A percentile compares a stretch with the other conserved stretches of the same genome.
phyloP scores from a whole-genome alignment of 2,888 invertebrate species.

The Rapana venosa region DNA sequence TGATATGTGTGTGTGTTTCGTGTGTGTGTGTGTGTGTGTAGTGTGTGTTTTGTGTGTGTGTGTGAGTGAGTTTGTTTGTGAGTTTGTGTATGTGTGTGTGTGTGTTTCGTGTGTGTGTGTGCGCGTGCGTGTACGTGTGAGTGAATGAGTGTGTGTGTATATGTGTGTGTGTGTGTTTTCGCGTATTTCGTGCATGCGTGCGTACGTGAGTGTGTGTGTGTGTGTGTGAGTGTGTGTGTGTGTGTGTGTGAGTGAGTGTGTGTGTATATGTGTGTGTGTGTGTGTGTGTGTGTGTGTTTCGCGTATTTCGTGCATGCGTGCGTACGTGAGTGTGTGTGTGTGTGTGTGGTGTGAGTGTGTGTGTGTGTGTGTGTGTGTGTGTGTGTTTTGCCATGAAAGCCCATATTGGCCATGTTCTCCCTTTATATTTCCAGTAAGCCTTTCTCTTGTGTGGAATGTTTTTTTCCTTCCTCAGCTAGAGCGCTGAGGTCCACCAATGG shows the following conservation, averaged over 20 bases:
- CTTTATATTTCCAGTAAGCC: too few relatives aligned
- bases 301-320: not conserved
- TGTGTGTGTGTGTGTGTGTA: not conserved
- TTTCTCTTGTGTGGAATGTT: too few relatives aligned
- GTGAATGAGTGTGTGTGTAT: not conserved
- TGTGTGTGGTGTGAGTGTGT: slow-evolving; percentile 29
- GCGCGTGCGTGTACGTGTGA: not conserved
- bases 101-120: slow-evolving; percentile 1
- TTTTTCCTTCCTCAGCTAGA: too few relatives aligned
- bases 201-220: not conserved
- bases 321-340: not conserved
- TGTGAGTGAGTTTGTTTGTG: not conserved
- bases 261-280: not conserved
- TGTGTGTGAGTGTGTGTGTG: not conserved
- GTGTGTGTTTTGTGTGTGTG: not conserved
- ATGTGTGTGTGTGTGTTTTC: not conserved
- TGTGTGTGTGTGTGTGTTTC: too few relatives aligned
- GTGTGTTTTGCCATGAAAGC: not conserved
- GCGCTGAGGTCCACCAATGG: too few relatives aligned
- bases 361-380: slow-evolving; percentile 8
- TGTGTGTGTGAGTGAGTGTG: not conserved
- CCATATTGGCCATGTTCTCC: too few relatives aligned
- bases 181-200: not conserved
- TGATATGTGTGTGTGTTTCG: too few relatives aligned
- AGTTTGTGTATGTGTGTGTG: not conserved